Base-by-base conservation (phyloP, 2,113 vertebrate genomes). In the Bubalus kerabau region DNA sequence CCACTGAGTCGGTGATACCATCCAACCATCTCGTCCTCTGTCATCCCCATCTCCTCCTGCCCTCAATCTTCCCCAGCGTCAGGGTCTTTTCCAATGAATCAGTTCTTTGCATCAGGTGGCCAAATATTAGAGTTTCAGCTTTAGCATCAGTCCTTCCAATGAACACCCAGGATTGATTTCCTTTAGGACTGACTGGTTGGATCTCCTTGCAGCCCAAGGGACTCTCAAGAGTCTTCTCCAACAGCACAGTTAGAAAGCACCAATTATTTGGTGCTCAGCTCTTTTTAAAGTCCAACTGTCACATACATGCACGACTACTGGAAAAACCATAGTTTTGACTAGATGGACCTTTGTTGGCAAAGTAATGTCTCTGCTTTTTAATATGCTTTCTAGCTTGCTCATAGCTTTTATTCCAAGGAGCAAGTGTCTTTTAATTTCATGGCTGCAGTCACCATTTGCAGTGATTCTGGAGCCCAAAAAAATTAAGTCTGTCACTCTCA, bases 381-480 rank as follows among this genome's bases (percentile, higher is more conserved):
- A 71, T 12, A 36, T 71, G 2, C 19, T 71, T 3, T 71, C 19
- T 71, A 11, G 4, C 4, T 71, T 71, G 9, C 19, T 71, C 67
- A 71, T 40, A 71, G 9, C n/a, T 71, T 23, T 71, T 71, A 23
- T 71, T 71, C 9, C 19, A 36, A 71, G 19, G 67, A 40, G 10
- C 19, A 71, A 21, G 64, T 0, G 5, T 71, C 64, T 23, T 71
- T 36, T 71, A 36, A 71, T 71, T 36, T 71, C n/a, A 71, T 21
- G 17, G 17, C 64, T 36, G 9, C n/a, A 36, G 1, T 71, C 64
- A 71, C n/a, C 17, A 71, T 71, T 1, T 36, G 17, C 9, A 36
- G n/a, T 21, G 64, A 71, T 23, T 71, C 11, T 36, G n/a, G 8
- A 36, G n/a, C 9, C n/a, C 16, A 0, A 1, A 11, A 36, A 5